Conservation (phyloP, 2,888 invertebrate species). For the Ennomos quercinarius region DNA sequence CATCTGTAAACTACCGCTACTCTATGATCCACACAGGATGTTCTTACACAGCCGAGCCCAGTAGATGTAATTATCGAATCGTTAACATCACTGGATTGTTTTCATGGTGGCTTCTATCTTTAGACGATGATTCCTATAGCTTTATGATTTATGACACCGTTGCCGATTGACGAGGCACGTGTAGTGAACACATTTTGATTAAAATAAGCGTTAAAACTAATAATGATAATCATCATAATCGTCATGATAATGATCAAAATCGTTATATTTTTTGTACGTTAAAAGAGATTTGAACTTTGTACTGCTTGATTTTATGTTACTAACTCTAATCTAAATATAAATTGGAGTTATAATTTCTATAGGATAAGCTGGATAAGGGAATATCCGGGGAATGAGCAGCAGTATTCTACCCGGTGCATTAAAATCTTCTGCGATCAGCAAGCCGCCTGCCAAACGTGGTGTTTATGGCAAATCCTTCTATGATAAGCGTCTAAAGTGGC, state of each 20-base stretch:
- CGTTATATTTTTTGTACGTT: constrained; percentile 10
- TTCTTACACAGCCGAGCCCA: constrained; percentile 37
- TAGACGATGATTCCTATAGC: constrained; percentile 35
- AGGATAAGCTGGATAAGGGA: too few species aligned
- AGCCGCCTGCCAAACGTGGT: too few species aligned
- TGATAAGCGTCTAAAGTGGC: too few species aligned
- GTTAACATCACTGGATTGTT: constrained; percentile 74
- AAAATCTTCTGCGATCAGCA: too few species aligned
- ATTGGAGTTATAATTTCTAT: too few species aligned
- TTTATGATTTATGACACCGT: constrained; percentile 41
- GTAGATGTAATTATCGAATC: constrained; percentile 73
- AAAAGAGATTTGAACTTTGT: constrained; percentile 3
- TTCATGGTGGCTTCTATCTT: constrained; percentile 57
- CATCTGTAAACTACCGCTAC: constrained; percentile 5
- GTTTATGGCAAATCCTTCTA: too few species aligned
- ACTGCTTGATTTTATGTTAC: too few species aligned
- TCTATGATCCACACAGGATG: constrained; percentile 54
- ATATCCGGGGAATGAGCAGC: too few species aligned
- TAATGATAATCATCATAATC: too few species aligned
- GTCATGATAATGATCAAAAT: constrained; percentile 18
- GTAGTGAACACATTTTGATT: constrained; percentile 27
- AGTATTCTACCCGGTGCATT: too few species aligned
- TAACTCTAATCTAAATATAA: too few species aligned
- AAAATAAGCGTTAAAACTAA: constrained; percentile 3
- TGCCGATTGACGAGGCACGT: constrained; percentile 34